Conservation (phyloP, 2,113 vertebrate genomes). For the Istiophorus platypterus region DNA sequence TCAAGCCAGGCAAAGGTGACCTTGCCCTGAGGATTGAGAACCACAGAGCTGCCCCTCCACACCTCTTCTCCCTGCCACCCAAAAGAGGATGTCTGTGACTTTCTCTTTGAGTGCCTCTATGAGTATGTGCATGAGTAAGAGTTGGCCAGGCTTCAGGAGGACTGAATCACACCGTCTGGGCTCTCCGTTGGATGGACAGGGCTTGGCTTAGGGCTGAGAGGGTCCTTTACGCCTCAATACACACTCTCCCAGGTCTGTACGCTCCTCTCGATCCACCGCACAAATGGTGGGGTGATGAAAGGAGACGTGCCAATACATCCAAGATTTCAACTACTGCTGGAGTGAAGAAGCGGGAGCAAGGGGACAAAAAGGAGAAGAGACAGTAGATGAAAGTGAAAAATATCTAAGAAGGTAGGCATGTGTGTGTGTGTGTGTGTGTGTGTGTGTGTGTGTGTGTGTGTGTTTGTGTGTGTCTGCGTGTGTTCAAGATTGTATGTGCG, state of each 20-base stretch:
- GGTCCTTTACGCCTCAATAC: slow-evolving; percentile 84
- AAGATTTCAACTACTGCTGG: slow-evolving; percentile 61
- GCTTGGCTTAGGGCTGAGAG: slow-evolving; percentile 83
- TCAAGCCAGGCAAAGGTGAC: slow-evolving; percentile 68
- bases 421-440: slow-evolving; percentile 9
- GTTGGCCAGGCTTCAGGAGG: slow-evolving; percentile 81
- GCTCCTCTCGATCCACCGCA: slow-evolving; percentile 74
- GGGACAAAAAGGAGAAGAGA: slow-evolving; percentile 40
- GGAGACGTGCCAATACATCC: slow-evolving; percentile 74
- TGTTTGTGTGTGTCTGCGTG: slow-evolving; percentile 8
- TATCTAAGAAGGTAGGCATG: slow-evolving; percentile 23
- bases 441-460: slow-evolving; percentile 4
- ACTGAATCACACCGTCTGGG: slow-evolving; percentile 85
- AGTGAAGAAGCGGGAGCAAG: slow-evolving; percentile 40
- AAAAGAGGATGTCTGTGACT: slow-evolving; percentile 65
- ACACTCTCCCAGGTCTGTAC: slow-evolving; percentile 67
- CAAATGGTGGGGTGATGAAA: slow-evolving; percentile 71
- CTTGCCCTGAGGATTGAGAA: slow-evolving; percentile 73
- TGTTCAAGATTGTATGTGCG: slow-evolving; percentile 24
- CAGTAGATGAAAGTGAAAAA: slow-evolving; percentile 59
- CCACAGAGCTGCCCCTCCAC: slow-evolving; percentile 50
- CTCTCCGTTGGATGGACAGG: slow-evolving; percentile 77
- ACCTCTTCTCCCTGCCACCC: slow-evolving; percentile 36
- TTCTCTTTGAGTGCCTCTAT: slow-evolving; percentile 64
- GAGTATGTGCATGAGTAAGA: slow-evolving; percentile 65